Evolutionary conservation across 2,797 vertebrate genomes (phyloP).

Genomic region (Gymnoscopelus microlampas): DNA sequence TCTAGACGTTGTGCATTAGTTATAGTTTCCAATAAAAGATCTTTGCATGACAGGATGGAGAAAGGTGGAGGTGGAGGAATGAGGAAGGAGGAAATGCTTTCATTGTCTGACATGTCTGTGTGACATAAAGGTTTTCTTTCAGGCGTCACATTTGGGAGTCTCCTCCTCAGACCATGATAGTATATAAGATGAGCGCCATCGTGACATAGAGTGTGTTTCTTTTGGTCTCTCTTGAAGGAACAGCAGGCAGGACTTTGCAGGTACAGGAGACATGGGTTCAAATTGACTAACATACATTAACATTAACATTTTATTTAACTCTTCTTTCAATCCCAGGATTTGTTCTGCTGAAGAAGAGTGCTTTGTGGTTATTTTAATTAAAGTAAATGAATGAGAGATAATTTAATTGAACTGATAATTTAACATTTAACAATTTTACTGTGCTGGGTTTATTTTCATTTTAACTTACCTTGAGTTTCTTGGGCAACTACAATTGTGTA

Average conservation of each 20-base stretch:
- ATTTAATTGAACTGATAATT: no score
- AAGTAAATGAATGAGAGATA: neutral
- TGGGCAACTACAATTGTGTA: no score
- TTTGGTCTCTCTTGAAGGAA: neutral
- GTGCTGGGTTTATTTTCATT: neutral
- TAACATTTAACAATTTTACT: neutral
- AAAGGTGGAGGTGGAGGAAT: constrained; percentile 1
- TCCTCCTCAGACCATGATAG: neutral
- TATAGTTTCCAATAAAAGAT: no score
- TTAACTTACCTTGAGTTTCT: neutral
- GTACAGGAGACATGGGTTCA: neutral
- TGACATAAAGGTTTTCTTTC: neutral
- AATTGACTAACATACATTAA: neutral
- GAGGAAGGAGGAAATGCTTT: neutral
- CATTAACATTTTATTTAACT: neutral
- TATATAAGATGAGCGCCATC: neutral
- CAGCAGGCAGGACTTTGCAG: neutral
- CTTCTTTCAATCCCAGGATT: neutral
- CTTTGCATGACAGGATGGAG: neutral
- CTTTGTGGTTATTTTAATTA: neutral
- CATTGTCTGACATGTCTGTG: neutral
- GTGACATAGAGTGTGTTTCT: neutral
- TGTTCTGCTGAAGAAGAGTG: no score
- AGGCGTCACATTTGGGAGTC: neutral
- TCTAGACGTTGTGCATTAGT: no score